Conservation (phyloP, 2,797 vertebrate genomes). For the Coccyzus lansbergi region DNA sequence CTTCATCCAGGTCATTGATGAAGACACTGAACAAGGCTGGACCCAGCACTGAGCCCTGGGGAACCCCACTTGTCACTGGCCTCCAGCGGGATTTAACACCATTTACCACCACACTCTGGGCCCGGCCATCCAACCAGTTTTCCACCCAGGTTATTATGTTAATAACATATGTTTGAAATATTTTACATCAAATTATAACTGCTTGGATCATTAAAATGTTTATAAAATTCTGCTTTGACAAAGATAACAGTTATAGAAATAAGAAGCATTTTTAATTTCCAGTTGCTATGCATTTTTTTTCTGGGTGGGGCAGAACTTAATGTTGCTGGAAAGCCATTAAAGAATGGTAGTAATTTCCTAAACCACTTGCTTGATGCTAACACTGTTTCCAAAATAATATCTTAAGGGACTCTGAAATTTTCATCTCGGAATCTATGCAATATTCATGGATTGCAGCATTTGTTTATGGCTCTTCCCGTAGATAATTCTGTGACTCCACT, state of each 20-base stretch:
- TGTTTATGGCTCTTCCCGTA: background rate
- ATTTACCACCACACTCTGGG: too few species aligned
- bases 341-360: background rate
- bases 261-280: background rate
- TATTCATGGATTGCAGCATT: background rate
- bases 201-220: background rate
- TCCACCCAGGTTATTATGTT: too few species aligned
- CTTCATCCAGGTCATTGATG: too few species aligned
- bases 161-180: background rate
- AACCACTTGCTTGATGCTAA: background rate
- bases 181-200: background rate
- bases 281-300: background rate
- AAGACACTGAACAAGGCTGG: too few species aligned
- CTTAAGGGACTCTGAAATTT: background rate
- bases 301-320: background rate
- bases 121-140: too few species aligned
- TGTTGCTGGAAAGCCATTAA: background rate
- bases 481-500: background rate
- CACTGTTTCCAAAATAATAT: background rate
- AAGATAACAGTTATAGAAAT: background rate
- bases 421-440: background rate
- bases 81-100: too few species aligned
- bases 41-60: too few species aligned
- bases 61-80: too few species aligned
- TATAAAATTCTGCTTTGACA: background rate